Base-by-base conservation (phyloP, 2,888 invertebrate species). In the Andrena chrysosceles region DNA sequence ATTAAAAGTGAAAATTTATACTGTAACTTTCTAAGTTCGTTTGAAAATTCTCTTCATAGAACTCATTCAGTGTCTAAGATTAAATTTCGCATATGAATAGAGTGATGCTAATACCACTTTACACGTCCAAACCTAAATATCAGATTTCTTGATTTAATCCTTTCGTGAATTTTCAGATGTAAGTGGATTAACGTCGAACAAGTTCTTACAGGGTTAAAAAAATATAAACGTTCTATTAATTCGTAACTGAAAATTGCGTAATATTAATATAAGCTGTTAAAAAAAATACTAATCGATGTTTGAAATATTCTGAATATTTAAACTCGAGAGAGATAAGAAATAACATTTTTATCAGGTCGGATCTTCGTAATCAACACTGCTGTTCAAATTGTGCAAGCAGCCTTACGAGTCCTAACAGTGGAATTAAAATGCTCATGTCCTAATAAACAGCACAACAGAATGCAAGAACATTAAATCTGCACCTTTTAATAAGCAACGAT, bases 381-480 rank as follows among this genome's bases (percentile, higher is more conserved):
- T 59, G 42, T 42, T 42, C 4, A 42, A 42, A 16, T 42, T 42
- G 42, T 16, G 13, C 16, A 5, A 42, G 42, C 42, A 16, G 16
- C 42, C 42, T 16, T 16, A 16, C 16, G 13, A 66, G 42, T 68
- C 35, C 29, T 20, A 23, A 68, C 16, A 29, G 1, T 16, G 62
- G 54, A 69, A 75, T 68, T 62, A 52, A 72, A 54, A 33, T 29
- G 48, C 48, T 8, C 16, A 42, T 42, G 42, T 29, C 60, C 42
- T 62, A 52, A 62, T 71, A 60, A 33, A 49, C 0, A 49, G n/a
- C 10, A 10, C 33, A 13, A 59, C 26, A 8, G 64, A 49, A n/a
- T 42, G 69, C 54, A 42, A 33, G 13, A 52, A 49, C 52, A 80
- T 56, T 80, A 82, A 82, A 82, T 81, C 79, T 52, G 66, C 67